Evolutionary conservation across 2,888 invertebrate species (phyloP).

Genomic region (Tetheella fluctuosa): DNA sequence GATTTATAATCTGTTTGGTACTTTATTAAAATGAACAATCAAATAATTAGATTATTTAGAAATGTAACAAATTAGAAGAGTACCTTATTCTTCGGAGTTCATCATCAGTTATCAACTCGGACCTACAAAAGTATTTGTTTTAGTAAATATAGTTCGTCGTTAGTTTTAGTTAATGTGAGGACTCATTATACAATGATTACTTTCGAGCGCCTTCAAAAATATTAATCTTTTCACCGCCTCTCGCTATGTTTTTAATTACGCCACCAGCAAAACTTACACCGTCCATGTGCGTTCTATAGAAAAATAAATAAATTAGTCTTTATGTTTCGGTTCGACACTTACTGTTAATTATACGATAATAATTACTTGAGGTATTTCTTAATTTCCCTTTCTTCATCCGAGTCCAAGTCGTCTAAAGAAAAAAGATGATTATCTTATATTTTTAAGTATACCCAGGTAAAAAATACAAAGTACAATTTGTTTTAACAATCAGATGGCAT

Average conservation of each 20-base stretch:
- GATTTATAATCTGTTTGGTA: no score
- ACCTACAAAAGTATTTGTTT: slow-evolving; percentile 30
- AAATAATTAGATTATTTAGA: no score
- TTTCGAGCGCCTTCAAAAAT: slow-evolving; percentile 42
- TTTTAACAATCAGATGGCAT: no score
- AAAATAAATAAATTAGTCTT: background rate
- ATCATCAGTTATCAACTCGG: slow-evolving; percentile 55
- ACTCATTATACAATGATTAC: slow-evolving; percentile 37
- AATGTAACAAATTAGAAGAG: no score
- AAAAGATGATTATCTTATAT: no score
- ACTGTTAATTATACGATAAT: slow-evolving; percentile 5
- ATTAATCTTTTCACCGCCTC: slow-evolving; percentile 41
- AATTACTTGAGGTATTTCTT: slow-evolving; percentile 58
- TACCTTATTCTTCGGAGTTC: slow-evolving; percentile 55
- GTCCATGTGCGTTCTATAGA: slow-evolving; percentile 53
- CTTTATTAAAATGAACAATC: no score
- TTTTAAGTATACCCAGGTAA: no score
- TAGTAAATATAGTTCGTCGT: background rate
- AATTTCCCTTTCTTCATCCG: slow-evolving; percentile 62
- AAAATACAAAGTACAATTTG: no score
- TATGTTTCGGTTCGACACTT: no score
- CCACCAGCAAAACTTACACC: slow-evolving; percentile 67
- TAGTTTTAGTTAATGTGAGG: background rate
- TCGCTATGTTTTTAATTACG: slow-evolving; percentile 55
- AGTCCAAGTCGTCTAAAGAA: slow-evolving; percentile 56